Evolutionary conservation across 2,888 invertebrate genomes (phyloP).

Genomic region (Callosobruchus maculatus): DNA sequence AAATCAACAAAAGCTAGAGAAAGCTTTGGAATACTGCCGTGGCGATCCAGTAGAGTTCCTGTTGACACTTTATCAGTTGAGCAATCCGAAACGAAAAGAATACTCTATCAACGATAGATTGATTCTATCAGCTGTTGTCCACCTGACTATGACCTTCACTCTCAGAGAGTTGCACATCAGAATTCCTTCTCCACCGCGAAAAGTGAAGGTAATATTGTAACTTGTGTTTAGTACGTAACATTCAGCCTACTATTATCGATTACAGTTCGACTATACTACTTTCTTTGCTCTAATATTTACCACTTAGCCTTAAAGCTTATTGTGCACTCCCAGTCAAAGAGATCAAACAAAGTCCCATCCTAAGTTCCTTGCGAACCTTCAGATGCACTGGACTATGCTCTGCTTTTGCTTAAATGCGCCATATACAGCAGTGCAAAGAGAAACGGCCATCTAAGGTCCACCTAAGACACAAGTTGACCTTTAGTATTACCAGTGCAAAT

Average conservation of each 20-base stretch:
- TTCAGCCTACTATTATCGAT: neutral
- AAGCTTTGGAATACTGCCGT: slow-evolving; percentile 38
- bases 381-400: too few species aligned
- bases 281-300: too few species aligned
- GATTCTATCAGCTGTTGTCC: slow-evolving; percentile 43
- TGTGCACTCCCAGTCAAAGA: too few species aligned
- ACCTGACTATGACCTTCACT: slow-evolving; percentile 42
- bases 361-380: too few species aligned
- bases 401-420: too few species aligned
- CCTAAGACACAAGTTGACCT: too few species aligned
- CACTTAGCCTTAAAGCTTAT: too few species aligned
- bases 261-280: too few species aligned
- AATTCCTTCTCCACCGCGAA: slow-evolving; percentile 44
- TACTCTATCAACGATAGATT: slow-evolving; percentile 45
- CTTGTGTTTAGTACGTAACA: neutral
- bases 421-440: too few species aligned
- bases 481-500: too few species aligned
- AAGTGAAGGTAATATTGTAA: neutral
- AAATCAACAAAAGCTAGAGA: slow-evolving; percentile 28
- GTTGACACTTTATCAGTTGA: slow-evolving; percentile 39
- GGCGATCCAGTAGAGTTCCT: slow-evolving; percentile 43
- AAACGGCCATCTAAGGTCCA: too few species aligned
- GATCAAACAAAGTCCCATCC: too few species aligned
- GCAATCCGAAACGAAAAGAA: slow-evolving; percentile 33
- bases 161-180: slow-evolving; percentile 45